Evolutionary conservation across 2,797 vertebrate species (phyloP).

Genomic region (Vespertilio murinus): DNA sequence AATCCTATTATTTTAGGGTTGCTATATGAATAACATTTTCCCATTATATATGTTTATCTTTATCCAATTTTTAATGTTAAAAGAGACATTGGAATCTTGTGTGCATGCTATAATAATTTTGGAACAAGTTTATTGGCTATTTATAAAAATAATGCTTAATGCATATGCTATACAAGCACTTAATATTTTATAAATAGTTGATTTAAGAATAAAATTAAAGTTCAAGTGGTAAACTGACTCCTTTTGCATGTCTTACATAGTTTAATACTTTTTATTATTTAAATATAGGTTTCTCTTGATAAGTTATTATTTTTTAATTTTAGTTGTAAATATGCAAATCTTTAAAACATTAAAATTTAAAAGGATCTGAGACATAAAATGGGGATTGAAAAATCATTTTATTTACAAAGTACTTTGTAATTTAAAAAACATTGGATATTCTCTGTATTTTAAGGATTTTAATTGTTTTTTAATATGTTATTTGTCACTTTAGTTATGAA

Average conservation of each 20-base stretch:
- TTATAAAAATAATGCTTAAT: neutral
- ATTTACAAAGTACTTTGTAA: neutral
- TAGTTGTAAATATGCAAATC: neutral
- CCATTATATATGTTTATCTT: neutral
- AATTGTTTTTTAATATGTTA: neutral
- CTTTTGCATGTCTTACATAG: neutral
- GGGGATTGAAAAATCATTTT: neutral
- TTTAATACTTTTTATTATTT: neutral
- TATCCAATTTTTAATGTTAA: neutral
- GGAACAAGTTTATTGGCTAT: neutral
- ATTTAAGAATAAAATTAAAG: neutral
- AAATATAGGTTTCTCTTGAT: neutral
- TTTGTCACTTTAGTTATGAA: neutral
- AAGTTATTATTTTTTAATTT: neutral
- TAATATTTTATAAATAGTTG: neutral
- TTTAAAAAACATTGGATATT: neutral
- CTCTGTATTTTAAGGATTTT: neutral
- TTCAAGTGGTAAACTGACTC: neutral
- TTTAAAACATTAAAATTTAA: neutral
- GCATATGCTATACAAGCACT: neutral
- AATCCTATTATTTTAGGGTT: neutral
- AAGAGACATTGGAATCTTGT: neutral
- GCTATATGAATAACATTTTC: neutral
- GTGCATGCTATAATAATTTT: neutral
- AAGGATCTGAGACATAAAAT: neutral